These are phyloP conservation scores for Danionella cerebrum DNA, from an alignment of 2,113 vertebrate species.

Conservation along the genomic window DNA sequence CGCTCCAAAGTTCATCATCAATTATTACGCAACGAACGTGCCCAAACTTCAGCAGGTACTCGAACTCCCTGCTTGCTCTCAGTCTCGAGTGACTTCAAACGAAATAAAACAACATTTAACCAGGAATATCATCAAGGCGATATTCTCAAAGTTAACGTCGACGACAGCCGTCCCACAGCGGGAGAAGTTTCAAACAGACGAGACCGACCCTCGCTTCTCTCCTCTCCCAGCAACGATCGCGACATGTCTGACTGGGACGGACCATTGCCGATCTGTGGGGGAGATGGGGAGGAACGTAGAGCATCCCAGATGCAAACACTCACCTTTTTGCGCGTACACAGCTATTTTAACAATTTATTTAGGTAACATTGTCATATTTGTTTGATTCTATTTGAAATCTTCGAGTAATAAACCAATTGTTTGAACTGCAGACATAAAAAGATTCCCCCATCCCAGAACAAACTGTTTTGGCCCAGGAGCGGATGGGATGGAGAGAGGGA, in stretches of 20 bases:
- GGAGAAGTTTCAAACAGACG: conserved; percentile 47
- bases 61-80: conserved; percentile 18
- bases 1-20: conserved; percentile 71
- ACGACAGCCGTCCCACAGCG: conserved; percentile 27
- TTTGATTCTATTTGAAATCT: background rate
- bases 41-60: conserved; percentile 29
- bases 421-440: background rate
- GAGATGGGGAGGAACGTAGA: conserved; percentile 11
- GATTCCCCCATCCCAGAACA: background rate
- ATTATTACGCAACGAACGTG: conserved; percentile 23
- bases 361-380: background rate
- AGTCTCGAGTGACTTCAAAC: background rate
- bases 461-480: background rate
- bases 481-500: conserved; percentile 15
- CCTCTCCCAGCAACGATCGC: conserved; percentile 55
- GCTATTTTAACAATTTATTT: background rate
- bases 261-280: conserved; percentile 53
- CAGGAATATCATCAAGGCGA: background rate
- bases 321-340: background rate
- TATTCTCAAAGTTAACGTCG: background rate
- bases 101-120: background rate
- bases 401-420: background rate
- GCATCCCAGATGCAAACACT: background rate
- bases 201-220: conserved; percentile 49
- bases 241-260: conserved; percentile 60